phyloP scores from a whole-genome alignment of 2,797 vertebrate genomes.

The Megalops cyprinoides region DNA sequence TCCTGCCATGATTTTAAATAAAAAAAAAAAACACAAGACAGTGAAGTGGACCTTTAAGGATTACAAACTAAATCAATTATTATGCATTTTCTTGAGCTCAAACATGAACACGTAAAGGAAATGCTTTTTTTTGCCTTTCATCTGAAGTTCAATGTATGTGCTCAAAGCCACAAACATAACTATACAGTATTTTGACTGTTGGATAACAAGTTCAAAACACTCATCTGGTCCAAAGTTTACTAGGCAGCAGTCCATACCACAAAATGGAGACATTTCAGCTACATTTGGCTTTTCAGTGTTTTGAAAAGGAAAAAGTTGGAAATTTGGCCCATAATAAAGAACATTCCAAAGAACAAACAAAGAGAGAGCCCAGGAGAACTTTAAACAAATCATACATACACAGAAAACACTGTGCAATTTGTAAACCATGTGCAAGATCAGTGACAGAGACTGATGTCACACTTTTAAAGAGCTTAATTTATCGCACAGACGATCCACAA shows the following conservation, averaged over 20 bases:
- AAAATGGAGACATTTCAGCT: conserved; percentile 38
- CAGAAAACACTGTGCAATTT: conserved; percentile 37
- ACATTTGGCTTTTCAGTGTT: conserved; percentile 37
- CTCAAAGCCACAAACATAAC: conserved; percentile 30
- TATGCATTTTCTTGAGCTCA: background rate
- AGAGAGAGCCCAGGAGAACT: conserved; percentile 30
- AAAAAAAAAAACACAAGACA: background rate
- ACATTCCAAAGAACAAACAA: conserved; percentile 42
- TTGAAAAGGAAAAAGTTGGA: conserved; percentile 32
- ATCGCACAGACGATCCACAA: conserved; percentile 46
- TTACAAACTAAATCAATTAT: background rate
- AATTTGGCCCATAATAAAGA: conserved; percentile 36
- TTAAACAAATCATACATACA: conserved; percentile 42
- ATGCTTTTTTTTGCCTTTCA: background rate
- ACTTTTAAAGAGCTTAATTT: conserved; percentile 56
- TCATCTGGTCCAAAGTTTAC: conserved; percentile 32
- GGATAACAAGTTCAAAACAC: conserved; percentile 23
- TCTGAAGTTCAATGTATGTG: conserved; percentile 4
- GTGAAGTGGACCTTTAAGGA: background rate
- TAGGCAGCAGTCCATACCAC: conserved; percentile 42
- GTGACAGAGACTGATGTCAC: conserved; percentile 53
- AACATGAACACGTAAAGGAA: background rate
- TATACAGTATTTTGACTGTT: conserved; percentile 29
- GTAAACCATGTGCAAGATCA: conserved; percentile 43
- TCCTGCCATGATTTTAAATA: background rate